phyloP scores from a whole-genome alignment of 2,113 vertebrate species.

The Campylorhamphus procurvoides region DNA sequence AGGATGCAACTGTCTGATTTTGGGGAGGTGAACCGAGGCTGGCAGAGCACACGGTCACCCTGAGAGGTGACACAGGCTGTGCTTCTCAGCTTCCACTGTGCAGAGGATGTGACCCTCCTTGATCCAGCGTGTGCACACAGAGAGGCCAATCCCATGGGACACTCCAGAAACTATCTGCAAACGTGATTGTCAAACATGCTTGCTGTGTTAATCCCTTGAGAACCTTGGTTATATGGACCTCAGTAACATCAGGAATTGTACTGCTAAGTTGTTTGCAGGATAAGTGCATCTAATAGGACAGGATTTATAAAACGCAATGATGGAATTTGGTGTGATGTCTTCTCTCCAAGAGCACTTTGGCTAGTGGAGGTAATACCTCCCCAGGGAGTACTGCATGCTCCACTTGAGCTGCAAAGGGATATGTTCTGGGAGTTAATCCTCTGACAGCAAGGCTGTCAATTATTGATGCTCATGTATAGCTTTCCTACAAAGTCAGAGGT shows the following conservation, averaged over 20 bases:
- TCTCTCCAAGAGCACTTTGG: not conserved
- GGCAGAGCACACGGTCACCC: not conserved
- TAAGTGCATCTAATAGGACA: not conserved
- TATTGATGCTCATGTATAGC: not conserved
- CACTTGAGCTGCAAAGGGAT: not conserved
- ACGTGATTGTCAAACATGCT: not conserved
- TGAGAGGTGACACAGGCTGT: rapidly evolving
- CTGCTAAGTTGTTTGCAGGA: not conserved
- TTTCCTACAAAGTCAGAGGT: not conserved
- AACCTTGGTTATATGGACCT: not conserved
- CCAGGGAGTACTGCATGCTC: not conserved
- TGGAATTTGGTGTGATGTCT: not conserved
- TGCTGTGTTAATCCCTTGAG: not conserved
- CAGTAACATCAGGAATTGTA: not conserved
- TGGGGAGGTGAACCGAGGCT: not conserved
- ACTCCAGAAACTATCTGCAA: not conserved
- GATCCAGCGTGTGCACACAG: rapidly evolving
- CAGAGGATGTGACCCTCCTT: not conserved
- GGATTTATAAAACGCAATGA: not conserved
- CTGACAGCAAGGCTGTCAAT: slow-evolving; percentile 6
- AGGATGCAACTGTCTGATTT: not conserved
- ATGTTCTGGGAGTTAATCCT: not conserved
- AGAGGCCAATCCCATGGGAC: not conserved
- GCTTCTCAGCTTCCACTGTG: not conserved
- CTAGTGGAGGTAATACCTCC: not conserved